Percentiles rank a stretch among this genome's conserved stretches.
Evolutionary conservation across 2,797 vertebrate genomes (phyloP).

Genomic region (Onychomys leucogaster): DNA sequence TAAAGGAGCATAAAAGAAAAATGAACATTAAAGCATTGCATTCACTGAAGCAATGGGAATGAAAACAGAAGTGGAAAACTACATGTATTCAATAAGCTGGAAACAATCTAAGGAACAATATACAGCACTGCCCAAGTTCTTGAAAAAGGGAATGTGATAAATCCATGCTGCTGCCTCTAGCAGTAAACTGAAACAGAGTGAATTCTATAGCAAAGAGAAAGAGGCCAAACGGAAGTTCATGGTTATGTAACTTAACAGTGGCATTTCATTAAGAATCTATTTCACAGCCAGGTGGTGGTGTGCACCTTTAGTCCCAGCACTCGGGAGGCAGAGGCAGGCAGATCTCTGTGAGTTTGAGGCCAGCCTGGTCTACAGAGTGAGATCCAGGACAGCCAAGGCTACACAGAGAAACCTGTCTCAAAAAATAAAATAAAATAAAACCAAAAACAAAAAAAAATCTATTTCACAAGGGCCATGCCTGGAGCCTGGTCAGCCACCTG

Average conservation of each 20-base stretch:
- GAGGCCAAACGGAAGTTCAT: background rate
- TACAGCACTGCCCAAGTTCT: background rate
- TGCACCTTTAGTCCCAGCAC: too few relatives aligned
- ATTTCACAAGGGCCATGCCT: background rate
- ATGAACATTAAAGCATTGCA: constrained; percentile 28
- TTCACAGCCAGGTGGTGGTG: background rate
- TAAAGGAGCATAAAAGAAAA: constrained; percentile 8
- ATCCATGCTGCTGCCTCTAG: background rate
- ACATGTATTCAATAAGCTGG: constrained; percentile 18
- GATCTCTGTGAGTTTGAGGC: too few relatives aligned
- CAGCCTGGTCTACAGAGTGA: too few relatives aligned
- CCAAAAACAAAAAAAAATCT: background rate
- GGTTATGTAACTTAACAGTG: background rate
- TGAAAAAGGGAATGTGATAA: constrained; percentile 42
- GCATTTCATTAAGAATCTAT: background rate
- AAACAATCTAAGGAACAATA: constrained; percentile 22
- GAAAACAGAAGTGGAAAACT: constrained; percentile 5
- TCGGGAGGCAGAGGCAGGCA: too few relatives aligned
- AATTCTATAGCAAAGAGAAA: background rate
- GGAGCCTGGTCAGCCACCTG: background rate
- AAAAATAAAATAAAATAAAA: too few relatives aligned
- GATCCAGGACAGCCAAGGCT: too few relatives aligned
- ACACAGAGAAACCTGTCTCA: too few relatives aligned
- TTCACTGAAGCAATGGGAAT: constrained; percentile 53
- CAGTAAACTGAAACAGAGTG: constrained; percentile 46